These are phyloP conservation scores for Andrena marginata DNA, from an alignment of 2,888 invertebrate species.

Conservation along the genomic window DNA sequence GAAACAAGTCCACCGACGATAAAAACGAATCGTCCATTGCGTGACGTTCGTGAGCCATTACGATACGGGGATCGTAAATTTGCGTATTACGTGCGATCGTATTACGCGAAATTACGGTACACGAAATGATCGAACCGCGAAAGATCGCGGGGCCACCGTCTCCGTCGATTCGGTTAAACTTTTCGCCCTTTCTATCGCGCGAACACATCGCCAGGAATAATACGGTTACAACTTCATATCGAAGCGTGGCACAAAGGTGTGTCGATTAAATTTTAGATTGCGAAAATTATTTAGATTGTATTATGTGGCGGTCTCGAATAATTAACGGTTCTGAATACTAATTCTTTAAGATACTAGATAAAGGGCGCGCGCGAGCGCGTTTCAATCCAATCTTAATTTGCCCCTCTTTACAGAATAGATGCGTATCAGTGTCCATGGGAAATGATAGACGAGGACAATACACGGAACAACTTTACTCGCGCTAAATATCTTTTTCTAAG, in stretches of 20 bases:
- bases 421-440: slow-evolving; percentile 34
- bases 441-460: slow-evolving; percentile 32
- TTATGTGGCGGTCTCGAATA: slow-evolving; percentile 13
- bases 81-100: background rate
- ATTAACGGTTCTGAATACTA: slow-evolving; percentile 36
- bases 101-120: slow-evolving; percentile 15
- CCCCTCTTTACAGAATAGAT: slow-evolving; percentile 38
- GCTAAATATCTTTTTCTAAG: slow-evolving; percentile 7
- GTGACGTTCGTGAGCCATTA: slow-evolving; percentile 14
- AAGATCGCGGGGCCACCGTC: background rate
- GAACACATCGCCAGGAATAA: background rate
- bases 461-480: slow-evolving; percentile 28
- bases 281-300: slow-evolving; percentile 19
- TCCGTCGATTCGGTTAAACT: background rate
- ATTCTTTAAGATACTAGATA: slow-evolving; percentile 52
- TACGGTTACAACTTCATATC: slow-evolving; percentile 1
- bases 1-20: background rate
- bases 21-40: slow-evolving; percentile 49
- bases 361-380: background rate
- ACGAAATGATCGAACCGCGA: background rate
- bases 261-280: slow-evolving; percentile 34
- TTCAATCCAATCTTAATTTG: slow-evolving; percentile 43
- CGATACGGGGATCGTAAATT: slow-evolving; percentile 9
- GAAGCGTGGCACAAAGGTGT: background rate
- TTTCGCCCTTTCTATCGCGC: background rate